These are phyloP conservation scores for Cyclophora punctaria DNA, from an alignment of 2,888 invertebrate genomes.

Conservation along the genomic window DNA sequence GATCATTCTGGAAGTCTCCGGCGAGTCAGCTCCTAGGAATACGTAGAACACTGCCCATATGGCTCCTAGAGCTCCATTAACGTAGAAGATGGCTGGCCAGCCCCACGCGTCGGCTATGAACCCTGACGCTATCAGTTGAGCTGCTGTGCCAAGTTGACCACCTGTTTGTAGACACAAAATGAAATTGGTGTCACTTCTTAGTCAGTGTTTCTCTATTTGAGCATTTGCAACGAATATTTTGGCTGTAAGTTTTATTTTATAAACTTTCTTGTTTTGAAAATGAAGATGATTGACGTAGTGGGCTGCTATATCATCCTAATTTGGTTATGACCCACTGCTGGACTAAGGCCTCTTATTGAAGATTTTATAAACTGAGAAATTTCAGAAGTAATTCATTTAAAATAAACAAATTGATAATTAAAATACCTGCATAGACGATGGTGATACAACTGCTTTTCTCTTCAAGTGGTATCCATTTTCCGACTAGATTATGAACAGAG, in stretches of 20 bases:
- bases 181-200: too few species aligned
- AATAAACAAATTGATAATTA: conserved; percentile 33
- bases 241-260: too few species aligned
- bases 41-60: conserved; percentile 73
- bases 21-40: conserved; percentile 79
- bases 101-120: conserved; percentile 61
- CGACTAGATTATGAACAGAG: conserved; percentile 73
- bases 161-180: conserved; percentile 36
- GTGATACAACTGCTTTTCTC: conserved; percentile 79
- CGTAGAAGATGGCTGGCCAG: conserved; percentile 82
- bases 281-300: too few species aligned
- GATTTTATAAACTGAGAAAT: too few species aligned
- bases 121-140: conserved; percentile 70
- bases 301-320: too few species aligned
- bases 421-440: conserved; percentile 39
- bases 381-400: not conserved
- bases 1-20: conserved; percentile 74
- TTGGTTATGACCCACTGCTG: too few species aligned
- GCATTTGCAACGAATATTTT: too few species aligned
- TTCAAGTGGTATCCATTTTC: conserved; percentile 77
- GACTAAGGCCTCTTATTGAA: too few species aligned
- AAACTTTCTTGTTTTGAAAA: too few species aligned
- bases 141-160: conserved; percentile 73
- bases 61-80: conserved; percentile 70
- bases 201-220: too few species aligned